These are phyloP conservation scores for Gadopsis marmoratus DNA, from an alignment of 2,797 vertebrate genomes.

Conservation along the genomic window DNA sequence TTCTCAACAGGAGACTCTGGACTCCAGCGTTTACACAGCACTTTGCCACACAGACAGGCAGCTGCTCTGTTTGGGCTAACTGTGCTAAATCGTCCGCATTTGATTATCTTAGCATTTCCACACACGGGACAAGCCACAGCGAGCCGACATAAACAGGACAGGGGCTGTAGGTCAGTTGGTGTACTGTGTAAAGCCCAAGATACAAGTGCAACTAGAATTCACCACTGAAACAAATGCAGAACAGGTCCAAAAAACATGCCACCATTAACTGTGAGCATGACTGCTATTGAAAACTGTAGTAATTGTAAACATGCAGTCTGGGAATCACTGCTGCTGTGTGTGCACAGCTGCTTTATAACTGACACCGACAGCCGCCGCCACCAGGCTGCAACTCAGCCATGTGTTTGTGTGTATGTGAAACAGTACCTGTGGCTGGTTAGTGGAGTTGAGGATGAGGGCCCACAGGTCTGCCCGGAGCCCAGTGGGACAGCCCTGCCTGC, in stretches of 20 bases:
- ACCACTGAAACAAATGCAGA: not conserved
- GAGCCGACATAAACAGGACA: conserved; percentile 63
- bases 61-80: conserved; percentile 58
- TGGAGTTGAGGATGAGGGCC: conserved; percentile 94
- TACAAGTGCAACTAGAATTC: not conserved
- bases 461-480: conserved; percentile 94
- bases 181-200: conserved; percentile 9
- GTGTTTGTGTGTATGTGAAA: conserved; percentile 20
- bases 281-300: conserved; percentile 35
- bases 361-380: conserved; percentile 38
- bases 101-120: conserved; percentile 71
- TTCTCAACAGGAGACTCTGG: conserved; percentile 26
- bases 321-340: conserved; percentile 73
- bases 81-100: conserved; percentile 58
- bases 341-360: conserved; percentile 31
- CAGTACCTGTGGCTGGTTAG: conserved; percentile 92
- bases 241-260: not conserved
- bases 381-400: not conserved
- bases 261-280: not conserved
- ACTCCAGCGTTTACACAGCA: conserved; percentile 48
- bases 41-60: conserved; percentile 67
- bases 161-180: conserved; percentile 16
- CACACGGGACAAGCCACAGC: conserved; percentile 33
- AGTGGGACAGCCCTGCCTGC: conserved; percentile 95
- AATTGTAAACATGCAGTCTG: conserved; percentile 42